Conservation (phyloP, 2,113 vertebrate species). For the Myodes glareolus region DNA sequence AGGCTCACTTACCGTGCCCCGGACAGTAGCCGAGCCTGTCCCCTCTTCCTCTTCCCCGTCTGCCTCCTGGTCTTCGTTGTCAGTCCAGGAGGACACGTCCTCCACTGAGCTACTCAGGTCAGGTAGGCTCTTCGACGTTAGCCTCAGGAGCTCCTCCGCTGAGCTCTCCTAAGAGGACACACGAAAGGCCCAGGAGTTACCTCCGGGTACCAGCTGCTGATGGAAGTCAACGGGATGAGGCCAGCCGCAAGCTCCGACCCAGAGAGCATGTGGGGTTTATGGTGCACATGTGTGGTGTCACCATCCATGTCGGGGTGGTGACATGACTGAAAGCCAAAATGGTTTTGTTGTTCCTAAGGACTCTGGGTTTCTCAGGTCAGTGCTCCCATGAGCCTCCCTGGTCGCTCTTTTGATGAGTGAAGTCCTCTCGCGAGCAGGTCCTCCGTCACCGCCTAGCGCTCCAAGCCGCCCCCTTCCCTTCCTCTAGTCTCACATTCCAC, state of each 20-base stretch:
- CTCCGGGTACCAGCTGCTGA: background rate
- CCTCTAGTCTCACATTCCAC: background rate
- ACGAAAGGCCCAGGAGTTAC: slow-evolving; percentile 4
- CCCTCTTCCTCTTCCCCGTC: slow-evolving; percentile 86
- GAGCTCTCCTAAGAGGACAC: slow-evolving; percentile 87
- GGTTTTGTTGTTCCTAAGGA: background rate
- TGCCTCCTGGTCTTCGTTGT: slow-evolving; percentile 89
- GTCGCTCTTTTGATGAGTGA: background rate
- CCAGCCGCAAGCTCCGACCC: background rate
- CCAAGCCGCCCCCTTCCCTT: background rate
- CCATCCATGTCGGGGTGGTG: background rate
- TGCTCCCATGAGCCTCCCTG: background rate
- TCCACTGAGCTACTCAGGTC: slow-evolving; percentile 93
- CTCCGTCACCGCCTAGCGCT: background rate
- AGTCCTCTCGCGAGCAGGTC: background rate
- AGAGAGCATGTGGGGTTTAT: rapidly evolving
- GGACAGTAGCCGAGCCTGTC: slow-evolving; percentile 75
- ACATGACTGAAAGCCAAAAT: background rate
- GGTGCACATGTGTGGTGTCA: background rate
- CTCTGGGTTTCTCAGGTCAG: background rate
- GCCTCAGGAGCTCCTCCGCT: slow-evolving; percentile 90
- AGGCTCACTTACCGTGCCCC: slow-evolving; percentile 87
- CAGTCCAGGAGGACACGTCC: slow-evolving; percentile 85
- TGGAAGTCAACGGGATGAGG: background rate
- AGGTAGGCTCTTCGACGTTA: slow-evolving; percentile 94